Evolutionary conservation across 2,888 invertebrate species (phyloP), one percentile per base, ranked within the genome.

Genomic region (Cheilosia urbana): DNA sequence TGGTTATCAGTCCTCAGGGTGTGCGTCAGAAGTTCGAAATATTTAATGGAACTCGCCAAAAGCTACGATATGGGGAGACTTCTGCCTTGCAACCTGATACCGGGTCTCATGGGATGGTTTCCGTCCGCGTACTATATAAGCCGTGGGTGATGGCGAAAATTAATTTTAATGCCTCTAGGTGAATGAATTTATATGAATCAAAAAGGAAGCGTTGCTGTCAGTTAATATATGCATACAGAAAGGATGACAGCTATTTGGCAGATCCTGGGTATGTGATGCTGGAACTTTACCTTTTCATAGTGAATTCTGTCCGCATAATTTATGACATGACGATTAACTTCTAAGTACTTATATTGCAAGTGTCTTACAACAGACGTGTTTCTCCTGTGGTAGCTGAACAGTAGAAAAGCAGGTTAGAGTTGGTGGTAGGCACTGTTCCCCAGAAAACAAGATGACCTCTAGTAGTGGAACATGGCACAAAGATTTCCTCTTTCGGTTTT

Each of bases 21-120:
- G 4, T 49, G 19, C 45, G 27, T 17, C 66, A 42, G 65, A 72
- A 83, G 66, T 73, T 77, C 72, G 62, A 78, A 77, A 83, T 83
- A 83, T 72, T 83, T 83, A 78, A 77, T 78, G 72, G 82, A 66
- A 78, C 73, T 83, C 72, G 55, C 66, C 51, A 27, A 66, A 82
- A 82, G 65, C 72, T 83, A 68, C 49, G 65, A 65, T 34, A 11
- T 0, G 34, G 11, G 34, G 11, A 34, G 34, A 11, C 34, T 2
- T 3, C 11, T 11, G 11, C 34, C 1, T 34, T 34, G 34, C 34
- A 34, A 37, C 13, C 13, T 13, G 37, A 13, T 11, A 4, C 37
- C 13, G 13, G 37, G 13, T 37, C 11, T 13, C 37, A 13, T 37
- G 37, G 37, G 37, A 37, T 13, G 13, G 37, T 37, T 37, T 37